Percentiles rank a stretch among this genome's conserved stretches.
phyloP scores from a whole-genome alignment of 1,140 invertebrate species.

The Amyelois transitella region DNA sequence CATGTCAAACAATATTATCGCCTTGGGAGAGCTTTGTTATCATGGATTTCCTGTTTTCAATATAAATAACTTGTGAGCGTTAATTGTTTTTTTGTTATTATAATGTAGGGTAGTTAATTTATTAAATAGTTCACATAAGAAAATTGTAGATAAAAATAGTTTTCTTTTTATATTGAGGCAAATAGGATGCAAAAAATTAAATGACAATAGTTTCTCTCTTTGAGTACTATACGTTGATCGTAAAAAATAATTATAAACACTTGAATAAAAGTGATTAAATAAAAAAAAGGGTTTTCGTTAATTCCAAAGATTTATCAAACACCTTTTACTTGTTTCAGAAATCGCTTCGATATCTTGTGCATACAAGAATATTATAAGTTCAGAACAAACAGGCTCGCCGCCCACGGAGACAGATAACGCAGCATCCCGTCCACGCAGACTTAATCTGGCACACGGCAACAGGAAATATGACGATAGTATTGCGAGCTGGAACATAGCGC shows the following conservation, averaged over 20 bases:
- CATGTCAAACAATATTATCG: conserved; percentile 10
- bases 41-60: conserved; percentile 26
- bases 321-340: conserved; percentile 59
- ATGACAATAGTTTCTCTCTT: no score
- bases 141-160: no score
- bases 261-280: no score
- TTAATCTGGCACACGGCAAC: conserved; percentile 62
- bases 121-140: no score
- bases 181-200: no score
- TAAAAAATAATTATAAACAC: no score
- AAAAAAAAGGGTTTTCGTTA: no score
- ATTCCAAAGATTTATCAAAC: not conserved
- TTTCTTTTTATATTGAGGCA: no score
- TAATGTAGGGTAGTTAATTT: no score
- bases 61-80: no score
- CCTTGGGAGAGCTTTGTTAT: conserved; percentile 22
- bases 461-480: conserved; percentile 59
- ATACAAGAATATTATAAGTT: conserved; percentile 67
- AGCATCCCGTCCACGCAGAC: conserved; percentile 58
- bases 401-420: conserved; percentile 56
- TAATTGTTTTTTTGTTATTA: no score
- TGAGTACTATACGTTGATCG: no score
- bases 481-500: conserved; percentile 25
- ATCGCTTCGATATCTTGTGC: conserved; percentile 64
- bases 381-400: conserved; percentile 53